Percentiles rank a stretch among this genome's conserved stretches.
These are phyloP conservation scores for Xestoiulus laeticollis DNA, from an alignment of 2,888 invertebrate species.

Conservation along the genomic window DNA sequence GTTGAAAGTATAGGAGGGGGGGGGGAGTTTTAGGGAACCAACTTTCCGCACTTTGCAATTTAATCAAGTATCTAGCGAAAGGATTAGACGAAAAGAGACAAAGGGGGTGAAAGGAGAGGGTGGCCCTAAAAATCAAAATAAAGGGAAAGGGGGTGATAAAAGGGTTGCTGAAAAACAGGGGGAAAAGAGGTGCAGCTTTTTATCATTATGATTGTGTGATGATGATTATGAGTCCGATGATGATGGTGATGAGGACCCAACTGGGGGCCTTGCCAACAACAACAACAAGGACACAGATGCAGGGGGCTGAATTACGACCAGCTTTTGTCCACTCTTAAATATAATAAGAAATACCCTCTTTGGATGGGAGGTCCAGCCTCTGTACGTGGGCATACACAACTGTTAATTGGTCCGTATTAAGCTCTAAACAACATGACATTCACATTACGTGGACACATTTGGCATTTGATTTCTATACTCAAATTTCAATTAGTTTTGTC, in stretches of 20 bases:
- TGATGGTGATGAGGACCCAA: slow-evolving; percentile 34
- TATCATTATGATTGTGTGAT: slow-evolving; percentile 28
- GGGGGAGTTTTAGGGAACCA: neutral
- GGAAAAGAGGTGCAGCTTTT: slow-evolving; percentile 18
- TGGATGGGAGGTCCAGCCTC: neutral
- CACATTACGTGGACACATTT: no score
- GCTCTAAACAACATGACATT: no score
- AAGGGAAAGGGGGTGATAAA: neutral
- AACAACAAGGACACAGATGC: slow-evolving; percentile 37
- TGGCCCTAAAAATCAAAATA: slow-evolving; percentile 36
- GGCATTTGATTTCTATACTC: no score
- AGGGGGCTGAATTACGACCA: slow-evolving; percentile 7
- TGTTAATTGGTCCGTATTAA: neutral
- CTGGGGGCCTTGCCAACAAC: neutral
- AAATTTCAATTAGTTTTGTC: no score
- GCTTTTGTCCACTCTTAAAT: neutral
- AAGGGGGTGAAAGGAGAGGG: slow-evolving; percentile 33
- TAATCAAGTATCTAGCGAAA: slow-evolving; percentile 34
- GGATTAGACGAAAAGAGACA: slow-evolving; percentile 15
- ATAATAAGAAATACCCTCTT: neutral
- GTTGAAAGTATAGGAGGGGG: neutral
- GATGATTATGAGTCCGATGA: neutral
- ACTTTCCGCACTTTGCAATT: slow-evolving; percentile 20
- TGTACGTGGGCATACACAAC: neutral
- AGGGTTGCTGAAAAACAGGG: neutral